A percentile compares a stretch with the other conserved stretches of the same genome.
These are phyloP conservation scores for Acleris holmiana DNA, from an alignment of 2,888 invertebrate genomes.

Conservation along the genomic window DNA sequence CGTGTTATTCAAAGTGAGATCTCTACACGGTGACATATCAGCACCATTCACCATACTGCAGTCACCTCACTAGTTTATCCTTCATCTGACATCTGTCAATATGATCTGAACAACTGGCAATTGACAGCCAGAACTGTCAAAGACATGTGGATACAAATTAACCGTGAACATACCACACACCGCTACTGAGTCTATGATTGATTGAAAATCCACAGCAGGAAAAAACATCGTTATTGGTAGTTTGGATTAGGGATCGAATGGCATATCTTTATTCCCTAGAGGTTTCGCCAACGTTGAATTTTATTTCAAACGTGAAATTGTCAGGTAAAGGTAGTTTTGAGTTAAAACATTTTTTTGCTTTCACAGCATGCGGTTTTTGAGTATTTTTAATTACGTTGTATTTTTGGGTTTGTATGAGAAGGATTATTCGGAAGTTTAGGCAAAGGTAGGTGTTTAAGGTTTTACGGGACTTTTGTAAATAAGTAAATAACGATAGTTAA, in stretches of 20 bases:
- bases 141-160: slow-evolving; percentile 8
- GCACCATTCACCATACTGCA: no score
- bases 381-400: no score
- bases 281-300: neutral
- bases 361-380: neutral
- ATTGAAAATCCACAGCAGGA: slow-evolving; percentile 4
- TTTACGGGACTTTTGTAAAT: no score
- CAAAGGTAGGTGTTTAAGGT: no score
- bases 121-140: neutral
- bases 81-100: neutral
- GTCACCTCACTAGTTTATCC: no score
- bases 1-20: no score
- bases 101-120: neutral
- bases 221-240: neutral
- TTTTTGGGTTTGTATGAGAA: no score
- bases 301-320: neutral
- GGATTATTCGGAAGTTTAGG: no score
- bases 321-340: neutral
- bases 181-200: slow-evolving; percentile 19
- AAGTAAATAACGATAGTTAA: no score
- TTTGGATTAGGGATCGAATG: slow-evolving; percentile 12
- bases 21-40: no score
- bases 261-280: slow-evolving; percentile 10
- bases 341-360: neutral
- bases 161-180: slow-evolving; percentile 8